Base-by-base conservation (phyloP, 30 jellyfish, hydroid and myxozoan species). In the Haliclystus octoradiatus region DNA sequence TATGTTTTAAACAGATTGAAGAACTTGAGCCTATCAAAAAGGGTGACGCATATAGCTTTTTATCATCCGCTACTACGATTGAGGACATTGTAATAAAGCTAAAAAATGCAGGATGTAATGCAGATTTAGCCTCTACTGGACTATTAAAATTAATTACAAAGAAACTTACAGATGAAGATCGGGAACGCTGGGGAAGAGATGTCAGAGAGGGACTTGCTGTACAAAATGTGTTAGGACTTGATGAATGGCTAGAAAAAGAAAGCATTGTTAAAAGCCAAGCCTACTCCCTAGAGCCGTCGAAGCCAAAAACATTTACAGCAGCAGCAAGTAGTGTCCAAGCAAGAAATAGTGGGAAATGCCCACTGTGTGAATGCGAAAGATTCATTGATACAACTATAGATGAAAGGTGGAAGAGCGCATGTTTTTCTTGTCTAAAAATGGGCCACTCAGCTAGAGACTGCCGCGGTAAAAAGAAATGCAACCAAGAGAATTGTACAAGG, bases 371-470 rank as follows among this genome's bases (percentile, higher is more conserved):
- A 9, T 47, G 60, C 60, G 60, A 47, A 9, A n/a, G 13, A n/a
- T 47, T 13, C 60, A 47, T 9, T 9, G n/a, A n/a, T n/a, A n/a
- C n/a, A 47, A 47, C 60, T n/a, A 47, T 9, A 9, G 13, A 13
- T 47, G 60, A 47, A 47, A 47, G n/a, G 60, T 9, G 60, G 60
- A 47, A 47, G n/a, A 47, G 13, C n/a, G 60, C n/a, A n/a, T n/a
- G 13, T 13, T n/a, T 47, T 47, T 47, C n/a, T 47, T n/a, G 13
- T 13, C 60, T 47, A 9, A 47, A 47, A 47, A 13, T 13, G 13
- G 60, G n/a, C 60, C 60, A 47, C n/a, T 13, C 60, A 9, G n/a
- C n/a, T n/a, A 47, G n/a, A n/a, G 60, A 47, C n/a, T 47, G 60
- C n/a, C 60, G 60, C 13, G 15, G n/a, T 13, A 47, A 47, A n/a